Evolutionary conservation across 1,140 invertebrate genomes (phyloP).

Genomic region (Eriocheir sinensis): DNA sequence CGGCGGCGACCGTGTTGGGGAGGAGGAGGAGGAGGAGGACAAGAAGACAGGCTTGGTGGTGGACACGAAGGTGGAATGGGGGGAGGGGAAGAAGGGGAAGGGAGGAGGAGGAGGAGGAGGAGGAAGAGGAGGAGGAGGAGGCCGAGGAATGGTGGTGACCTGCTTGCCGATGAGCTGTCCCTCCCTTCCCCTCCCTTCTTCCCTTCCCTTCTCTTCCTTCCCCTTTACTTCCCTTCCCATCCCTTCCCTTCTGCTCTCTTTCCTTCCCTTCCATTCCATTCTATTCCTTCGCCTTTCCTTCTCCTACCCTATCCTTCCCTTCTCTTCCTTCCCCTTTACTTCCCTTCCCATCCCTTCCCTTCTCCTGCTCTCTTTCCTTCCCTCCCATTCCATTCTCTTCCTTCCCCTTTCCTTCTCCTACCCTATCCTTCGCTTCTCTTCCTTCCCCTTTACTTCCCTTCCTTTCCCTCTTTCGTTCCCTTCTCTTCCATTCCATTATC

Average conservation of each 20-base stretch:
- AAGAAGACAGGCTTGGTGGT: background rate
- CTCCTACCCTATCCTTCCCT: background rate
- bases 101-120: no score
- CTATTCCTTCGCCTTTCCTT: background rate
- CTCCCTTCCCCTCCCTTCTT: background rate
- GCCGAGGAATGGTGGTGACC: background rate
- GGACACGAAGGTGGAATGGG: background rate
- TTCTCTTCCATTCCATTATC: background rate
- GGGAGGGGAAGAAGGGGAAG: background rate
- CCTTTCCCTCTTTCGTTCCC: background rate
- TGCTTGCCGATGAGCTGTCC: background rate
- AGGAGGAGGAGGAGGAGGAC: background rate
- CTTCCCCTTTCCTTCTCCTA: background rate
- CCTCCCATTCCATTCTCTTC: no score
- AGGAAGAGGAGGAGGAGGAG: no score
- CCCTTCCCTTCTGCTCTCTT: background rate
- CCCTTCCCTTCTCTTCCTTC: background rate
- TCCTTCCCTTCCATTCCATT: background rate
- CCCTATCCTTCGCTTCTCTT: background rate
- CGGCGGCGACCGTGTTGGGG: background rate
- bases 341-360: background rate
- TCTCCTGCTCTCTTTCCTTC: background rate
- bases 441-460: background rate
- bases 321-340: background rate
- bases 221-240: background rate